These are phyloP conservation scores for Cyprichromis sp. DNA, from an alignment of 2,113 vertebrate species.

Conservation along the genomic window DNA sequence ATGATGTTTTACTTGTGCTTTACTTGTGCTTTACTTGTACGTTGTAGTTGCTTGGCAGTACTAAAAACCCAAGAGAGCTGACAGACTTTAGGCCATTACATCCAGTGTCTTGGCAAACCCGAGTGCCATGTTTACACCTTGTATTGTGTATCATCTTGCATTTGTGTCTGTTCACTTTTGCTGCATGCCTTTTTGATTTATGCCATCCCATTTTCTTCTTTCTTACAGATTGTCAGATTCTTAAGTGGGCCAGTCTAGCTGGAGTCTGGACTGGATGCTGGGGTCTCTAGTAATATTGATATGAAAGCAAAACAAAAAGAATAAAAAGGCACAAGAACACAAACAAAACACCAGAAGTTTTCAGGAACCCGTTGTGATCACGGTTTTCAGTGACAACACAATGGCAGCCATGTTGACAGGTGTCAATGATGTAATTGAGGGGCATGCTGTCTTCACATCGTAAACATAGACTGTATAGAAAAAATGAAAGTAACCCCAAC, in stretches of 20 bases:
- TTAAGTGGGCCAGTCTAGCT: slow-evolving; percentile 86
- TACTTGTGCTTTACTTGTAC: not conserved
- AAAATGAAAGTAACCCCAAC: not conserved
- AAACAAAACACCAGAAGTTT: slow-evolving; percentile 10
- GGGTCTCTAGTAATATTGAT: slow-evolving; percentile 76
- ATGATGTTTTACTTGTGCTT: not conserved
- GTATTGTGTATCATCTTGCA: slow-evolving; percentile 36
- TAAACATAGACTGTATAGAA: not conserved
- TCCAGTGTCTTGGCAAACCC: not conserved
- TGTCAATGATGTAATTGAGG: slow-evolving; percentile 19
- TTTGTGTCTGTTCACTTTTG: slow-evolving; percentile 62
- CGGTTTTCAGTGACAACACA: slow-evolving; percentile 22
- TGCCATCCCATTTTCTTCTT: slow-evolving; percentile 78
- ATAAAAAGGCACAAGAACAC: not conserved
- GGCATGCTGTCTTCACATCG: slow-evolving; percentile 23
- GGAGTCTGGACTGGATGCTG: slow-evolving; percentile 87
- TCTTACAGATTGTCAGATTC: slow-evolving; percentile 95
- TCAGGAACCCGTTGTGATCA: not conserved
- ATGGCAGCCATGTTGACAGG: slow-evolving; percentile 61
- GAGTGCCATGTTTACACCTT: not conserved
- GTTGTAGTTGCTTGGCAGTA: not conserved
- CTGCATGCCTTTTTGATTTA: slow-evolving; percentile 70
- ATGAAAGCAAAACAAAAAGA: slow-evolving; percentile 54
- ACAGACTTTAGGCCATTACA: not conserved
- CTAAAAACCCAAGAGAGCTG: slow-evolving; percentile 7